These are phyloP conservation scores for Eunapius fragilis DNA, from an alignment of 37 sponge, comb jelly and placozoan genomes.

Conservation along the genomic window DNA sequence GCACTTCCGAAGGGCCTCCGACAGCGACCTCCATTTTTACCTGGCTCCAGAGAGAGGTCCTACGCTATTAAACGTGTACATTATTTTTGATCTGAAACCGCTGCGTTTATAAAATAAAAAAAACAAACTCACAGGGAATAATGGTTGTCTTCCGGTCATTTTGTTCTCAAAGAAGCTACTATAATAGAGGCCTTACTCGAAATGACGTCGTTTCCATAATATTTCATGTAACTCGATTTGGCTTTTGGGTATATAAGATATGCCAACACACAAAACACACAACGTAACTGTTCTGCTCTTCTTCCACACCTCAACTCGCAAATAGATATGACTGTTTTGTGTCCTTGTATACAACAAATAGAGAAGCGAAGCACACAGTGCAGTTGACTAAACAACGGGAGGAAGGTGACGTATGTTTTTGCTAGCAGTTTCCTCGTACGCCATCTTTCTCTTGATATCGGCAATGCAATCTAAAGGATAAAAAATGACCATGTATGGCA, in stretches of 20 bases:
- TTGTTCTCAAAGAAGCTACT: not conserved
- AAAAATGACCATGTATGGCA: not conserved
- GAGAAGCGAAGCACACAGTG: too few species aligned
- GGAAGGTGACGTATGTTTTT: slow-evolving; percentile 27
- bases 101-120: not conserved
- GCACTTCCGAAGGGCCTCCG: not conserved
- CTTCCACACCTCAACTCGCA: not conserved
- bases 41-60: not conserved
- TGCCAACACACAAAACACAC: not conserved
- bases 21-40: not conserved
- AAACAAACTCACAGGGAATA: not conserved
- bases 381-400: not conserved
- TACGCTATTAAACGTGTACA: not conserved
- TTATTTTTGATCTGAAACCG: not conserved
- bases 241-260: not conserved
- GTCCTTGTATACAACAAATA: not conserved
- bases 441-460: slow-evolving; percentile 44
- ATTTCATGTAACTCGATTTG: too few species aligned
- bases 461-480: slow-evolving; percentile 52
- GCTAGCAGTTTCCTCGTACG: slow-evolving; percentile 90
- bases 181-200: too few species aligned
- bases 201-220: too few species aligned
- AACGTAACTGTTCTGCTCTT: too few species aligned
- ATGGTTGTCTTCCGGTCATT: not conserved
- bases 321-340: not conserved